Conservation (phyloP, 1,140 invertebrate genomes). For the Neodiprion lecontei region DNA sequence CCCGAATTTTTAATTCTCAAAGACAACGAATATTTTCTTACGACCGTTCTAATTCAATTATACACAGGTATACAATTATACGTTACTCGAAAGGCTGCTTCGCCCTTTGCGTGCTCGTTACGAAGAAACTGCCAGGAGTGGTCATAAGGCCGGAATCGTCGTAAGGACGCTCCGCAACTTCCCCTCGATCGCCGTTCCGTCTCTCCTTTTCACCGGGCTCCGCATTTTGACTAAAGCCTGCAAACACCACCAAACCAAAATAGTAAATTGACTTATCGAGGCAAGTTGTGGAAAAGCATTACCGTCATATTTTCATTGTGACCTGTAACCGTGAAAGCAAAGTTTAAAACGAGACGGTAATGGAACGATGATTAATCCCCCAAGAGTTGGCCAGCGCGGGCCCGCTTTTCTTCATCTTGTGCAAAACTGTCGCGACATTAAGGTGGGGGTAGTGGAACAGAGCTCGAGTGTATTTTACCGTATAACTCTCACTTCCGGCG, state of each 20-base stretch:
- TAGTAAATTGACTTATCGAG: not conserved
- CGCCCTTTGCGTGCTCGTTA: not conserved
- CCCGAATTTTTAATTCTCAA: no score
- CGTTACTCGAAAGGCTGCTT: constrained; percentile 5
- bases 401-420: no score
- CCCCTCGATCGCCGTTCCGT: constrained; percentile 12
- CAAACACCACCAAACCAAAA: constrained; percentile 10
- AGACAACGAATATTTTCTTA: no score
- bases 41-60: not conserved
- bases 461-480: no score
- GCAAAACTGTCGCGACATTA: no score
- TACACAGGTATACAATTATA: not conserved
- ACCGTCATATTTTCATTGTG: no score
- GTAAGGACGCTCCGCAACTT: constrained; percentile 5
- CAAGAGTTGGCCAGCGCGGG: no score
- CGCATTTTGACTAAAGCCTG: constrained; percentile 43
- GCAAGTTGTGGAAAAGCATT: not conserved
- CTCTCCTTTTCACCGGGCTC: constrained; percentile 24
- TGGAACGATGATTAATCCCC: no score
- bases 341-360: no score
- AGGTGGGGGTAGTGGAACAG: no score
- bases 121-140: not conserved
- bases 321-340: no score
- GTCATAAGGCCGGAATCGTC: not conserved
- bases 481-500: no score